Evolutionary conservation across 2,113 vertebrate species (phyloP).

Genomic region (Herpetotheres cachinnans): DNA sequence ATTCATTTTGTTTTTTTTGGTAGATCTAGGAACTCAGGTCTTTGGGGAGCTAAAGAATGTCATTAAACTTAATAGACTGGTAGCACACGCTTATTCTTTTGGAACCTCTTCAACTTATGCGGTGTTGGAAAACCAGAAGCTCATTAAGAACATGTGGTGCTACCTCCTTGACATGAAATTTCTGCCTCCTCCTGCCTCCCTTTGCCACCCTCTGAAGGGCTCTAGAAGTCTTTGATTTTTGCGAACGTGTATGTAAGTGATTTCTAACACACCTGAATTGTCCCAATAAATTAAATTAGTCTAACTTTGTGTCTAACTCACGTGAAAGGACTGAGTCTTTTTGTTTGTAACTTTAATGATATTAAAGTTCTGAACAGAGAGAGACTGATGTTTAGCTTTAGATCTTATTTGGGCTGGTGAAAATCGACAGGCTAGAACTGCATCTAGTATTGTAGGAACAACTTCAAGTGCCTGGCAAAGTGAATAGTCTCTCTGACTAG

Average conservation of each 20-base stretch:
- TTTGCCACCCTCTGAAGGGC: neutral
- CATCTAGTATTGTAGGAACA: neutral
- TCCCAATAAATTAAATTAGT: neutral
- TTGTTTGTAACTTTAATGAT: neutral
- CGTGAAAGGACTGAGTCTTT: neutral
- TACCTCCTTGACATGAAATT: neutral
- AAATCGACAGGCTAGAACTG: neutral
- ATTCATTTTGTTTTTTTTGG: neutral
- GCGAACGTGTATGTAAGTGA: rapidly evolving
- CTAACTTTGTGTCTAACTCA: neutral
- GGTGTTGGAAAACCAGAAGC: neutral
- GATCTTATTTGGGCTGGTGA: neutral
- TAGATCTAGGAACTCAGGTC: neutral
- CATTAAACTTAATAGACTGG: neutral
- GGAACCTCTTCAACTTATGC: neutral
- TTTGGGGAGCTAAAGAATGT: neutral
- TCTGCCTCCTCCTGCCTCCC: neutral
- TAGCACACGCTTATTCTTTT: neutral
- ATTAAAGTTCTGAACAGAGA: neutral
- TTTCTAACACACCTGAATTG: neutral
- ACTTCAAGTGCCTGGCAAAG: neutral
- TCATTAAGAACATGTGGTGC: neutral
- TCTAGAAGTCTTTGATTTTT: neutral
- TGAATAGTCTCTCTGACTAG: neutral
- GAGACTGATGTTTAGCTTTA: neutral